These are phyloP conservation scores for Tragulus kanchil DNA, from an alignment of 2,113 vertebrate species.

Conservation along the genomic window DNA sequence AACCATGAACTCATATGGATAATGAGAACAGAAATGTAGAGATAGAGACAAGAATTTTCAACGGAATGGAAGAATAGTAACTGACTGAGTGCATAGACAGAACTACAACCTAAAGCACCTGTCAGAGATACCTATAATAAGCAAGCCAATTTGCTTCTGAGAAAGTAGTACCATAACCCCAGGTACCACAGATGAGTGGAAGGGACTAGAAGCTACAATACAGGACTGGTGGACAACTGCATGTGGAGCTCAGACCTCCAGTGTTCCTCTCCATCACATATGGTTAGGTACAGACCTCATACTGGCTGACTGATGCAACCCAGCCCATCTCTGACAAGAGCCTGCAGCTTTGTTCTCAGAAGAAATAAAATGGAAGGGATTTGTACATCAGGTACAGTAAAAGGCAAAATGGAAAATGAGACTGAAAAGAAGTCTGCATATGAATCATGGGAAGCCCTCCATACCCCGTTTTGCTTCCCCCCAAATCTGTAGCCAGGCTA, in stretches of 20 bases:
- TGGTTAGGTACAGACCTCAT: no score
- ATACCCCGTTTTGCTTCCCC: neutral
- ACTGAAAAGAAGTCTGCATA: neutral
- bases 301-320: neutral
- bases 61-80: neutral
- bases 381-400: neutral
- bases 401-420: neutral
- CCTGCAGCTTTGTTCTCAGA: neutral
- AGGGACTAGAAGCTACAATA: neutral
- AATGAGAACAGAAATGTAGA: neutral
- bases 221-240: neutral
- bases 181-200: neutral
- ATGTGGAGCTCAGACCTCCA: neutral
- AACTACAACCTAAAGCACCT: neutral
- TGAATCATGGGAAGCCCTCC: neutral
- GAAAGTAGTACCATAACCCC: neutral
- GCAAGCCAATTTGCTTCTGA: neutral
- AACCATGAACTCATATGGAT: neutral
- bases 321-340: neutral
- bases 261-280: neutral
- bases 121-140: neutral
- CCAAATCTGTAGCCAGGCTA: neutral
- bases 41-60: neutral
- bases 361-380: neutral
- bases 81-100: neutral